These are phyloP conservation scores for Salvelinus fontinalis DNA, from an alignment of 2,113 vertebrate genomes.

Conservation along the genomic window DNA sequence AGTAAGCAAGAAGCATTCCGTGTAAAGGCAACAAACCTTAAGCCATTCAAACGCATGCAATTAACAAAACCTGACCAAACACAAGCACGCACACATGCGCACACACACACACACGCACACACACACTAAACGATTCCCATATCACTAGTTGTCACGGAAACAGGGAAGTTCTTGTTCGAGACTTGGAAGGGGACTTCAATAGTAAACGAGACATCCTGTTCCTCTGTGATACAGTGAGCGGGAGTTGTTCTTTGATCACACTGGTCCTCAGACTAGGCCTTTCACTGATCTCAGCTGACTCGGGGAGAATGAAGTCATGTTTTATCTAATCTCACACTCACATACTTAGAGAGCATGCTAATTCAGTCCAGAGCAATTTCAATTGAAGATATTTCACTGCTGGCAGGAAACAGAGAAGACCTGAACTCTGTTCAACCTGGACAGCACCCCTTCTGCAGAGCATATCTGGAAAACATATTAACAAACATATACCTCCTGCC, in stretches of 20 bases:
- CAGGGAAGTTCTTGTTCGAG: constrained; percentile 7
- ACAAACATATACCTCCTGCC: no score
- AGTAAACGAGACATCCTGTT: constrained; percentile 20
- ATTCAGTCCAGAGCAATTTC: background rate
- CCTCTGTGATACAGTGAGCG: constrained; percentile 11
- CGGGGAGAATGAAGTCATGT: background rate
- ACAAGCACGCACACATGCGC: background rate
- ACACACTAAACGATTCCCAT: constrained; percentile 13
- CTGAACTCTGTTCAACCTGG: constrained; percentile 7
- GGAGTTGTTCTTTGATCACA: constrained; percentile 32
- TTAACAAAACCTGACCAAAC: background rate
- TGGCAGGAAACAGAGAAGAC: background rate
- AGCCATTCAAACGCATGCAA: background rate
- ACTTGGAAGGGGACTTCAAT: constrained; percentile 22
- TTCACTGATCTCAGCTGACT: background rate
- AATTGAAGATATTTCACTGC: background rate
- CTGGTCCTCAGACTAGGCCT: constrained; percentile 27
- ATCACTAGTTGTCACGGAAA: constrained; percentile 13
- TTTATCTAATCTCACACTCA: background rate
- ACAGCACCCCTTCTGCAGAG: background rate
- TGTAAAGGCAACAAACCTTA: no score
- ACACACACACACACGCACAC: background rate
- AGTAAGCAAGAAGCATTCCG: no score
- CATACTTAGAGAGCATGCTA: constrained; percentile 8
- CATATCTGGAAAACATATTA: no score